Percentiles rank a stretch among this genome's conserved stretches.
These are phyloP conservation scores for Propithecus deckenii DNA, from an alignment of 2,797 vertebrate genomes.

Conservation along the genomic window DNA sequence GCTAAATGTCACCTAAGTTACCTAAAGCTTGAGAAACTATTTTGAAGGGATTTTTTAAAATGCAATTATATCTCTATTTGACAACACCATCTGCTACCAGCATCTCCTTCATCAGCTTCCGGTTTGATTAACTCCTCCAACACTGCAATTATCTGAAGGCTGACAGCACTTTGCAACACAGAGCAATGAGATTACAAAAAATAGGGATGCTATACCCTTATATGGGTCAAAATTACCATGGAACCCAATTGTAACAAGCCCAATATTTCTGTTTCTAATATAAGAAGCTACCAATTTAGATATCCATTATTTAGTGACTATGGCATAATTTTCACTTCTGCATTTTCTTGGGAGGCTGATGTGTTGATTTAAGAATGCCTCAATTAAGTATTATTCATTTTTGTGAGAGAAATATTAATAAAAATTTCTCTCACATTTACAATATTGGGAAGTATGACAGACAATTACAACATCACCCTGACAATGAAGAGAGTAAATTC, in stretches of 20 bases:
- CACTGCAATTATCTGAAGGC: background rate
- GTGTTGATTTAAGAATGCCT: background rate
- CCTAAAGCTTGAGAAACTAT: constrained; percentile 66
- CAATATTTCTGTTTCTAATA: background rate
- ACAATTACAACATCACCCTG: background rate
- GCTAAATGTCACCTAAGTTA: constrained; percentile 76
- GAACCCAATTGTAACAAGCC: background rate
- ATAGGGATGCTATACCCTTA: background rate
- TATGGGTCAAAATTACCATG: background rate
- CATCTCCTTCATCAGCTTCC: background rate
- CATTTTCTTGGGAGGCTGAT: background rate
- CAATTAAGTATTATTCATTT: background rate
- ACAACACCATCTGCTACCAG: constrained; percentile 72
- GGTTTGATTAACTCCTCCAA: constrained; percentile 46
- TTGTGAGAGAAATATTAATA: background rate
- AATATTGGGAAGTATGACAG: background rate
- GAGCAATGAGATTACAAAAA: background rate
- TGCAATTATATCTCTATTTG: constrained; percentile 62
- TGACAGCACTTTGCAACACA: background rate
- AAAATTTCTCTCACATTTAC: background rate
- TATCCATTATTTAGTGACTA: background rate
- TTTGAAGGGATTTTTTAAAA: constrained; percentile 56
- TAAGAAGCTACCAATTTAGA: background rate
- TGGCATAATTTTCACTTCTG: background rate
- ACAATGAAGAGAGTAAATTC: background rate